Conservation (phyloP, 2,888 invertebrate genomes). For the Phengaris alcon region DNA sequence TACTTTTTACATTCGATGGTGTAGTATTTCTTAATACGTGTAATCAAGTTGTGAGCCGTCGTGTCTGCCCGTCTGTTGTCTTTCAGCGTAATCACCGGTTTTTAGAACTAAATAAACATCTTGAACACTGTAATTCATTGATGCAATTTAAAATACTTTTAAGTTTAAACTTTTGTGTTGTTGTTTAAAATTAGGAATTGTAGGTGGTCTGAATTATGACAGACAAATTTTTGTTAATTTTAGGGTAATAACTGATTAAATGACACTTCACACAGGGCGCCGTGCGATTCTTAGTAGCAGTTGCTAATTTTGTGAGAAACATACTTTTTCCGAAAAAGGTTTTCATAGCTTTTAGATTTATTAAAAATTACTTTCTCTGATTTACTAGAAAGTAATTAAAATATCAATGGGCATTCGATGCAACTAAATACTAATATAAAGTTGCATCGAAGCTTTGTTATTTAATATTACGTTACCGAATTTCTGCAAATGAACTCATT, state of each 20-base stretch:
- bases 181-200: slow-evolving; percentile 16
- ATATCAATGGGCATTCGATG: no score
- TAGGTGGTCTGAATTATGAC: background rate
- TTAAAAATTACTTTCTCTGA: no score
- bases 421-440: no score
- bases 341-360: no score
- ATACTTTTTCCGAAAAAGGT: no score
- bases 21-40: slow-evolving; percentile 28
- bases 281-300: background rate
- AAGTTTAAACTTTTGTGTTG: slow-evolving; percentile 18
- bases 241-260: background rate
- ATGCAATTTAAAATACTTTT: slow-evolving; percentile 18
- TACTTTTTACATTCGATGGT: background rate
- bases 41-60: slow-evolving; percentile 31
- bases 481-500: no score
- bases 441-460: no score
- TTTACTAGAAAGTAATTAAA: no score
- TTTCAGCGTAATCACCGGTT: slow-evolving; percentile 30
- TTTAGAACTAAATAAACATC: slow-evolving; percentile 29
- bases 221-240: background rate
- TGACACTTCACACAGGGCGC: background rate
- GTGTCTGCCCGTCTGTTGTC: slow-evolving; percentile 25
- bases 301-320: background rate
- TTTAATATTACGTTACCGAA: no score
- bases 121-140: slow-evolving; percentile 29